A percentile compares a stretch with the other conserved stretches of the same genome.
These are phyloP conservation scores for Melipona bicolor DNA, from an alignment of 2,888 invertebrate species.

Conservation along the genomic window DNA sequence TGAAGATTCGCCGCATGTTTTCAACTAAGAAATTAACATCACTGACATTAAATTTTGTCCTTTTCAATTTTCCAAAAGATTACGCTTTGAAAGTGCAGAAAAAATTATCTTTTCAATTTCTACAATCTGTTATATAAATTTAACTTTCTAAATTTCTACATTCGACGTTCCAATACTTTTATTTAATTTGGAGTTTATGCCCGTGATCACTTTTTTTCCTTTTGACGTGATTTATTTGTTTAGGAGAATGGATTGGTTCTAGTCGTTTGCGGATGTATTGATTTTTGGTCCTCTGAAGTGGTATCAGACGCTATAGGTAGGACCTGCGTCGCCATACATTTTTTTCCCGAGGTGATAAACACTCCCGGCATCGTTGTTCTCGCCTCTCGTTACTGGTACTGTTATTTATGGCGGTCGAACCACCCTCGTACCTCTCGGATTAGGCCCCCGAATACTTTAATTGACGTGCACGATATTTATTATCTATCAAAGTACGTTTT, in stretches of 20 bases:
- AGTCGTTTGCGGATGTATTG: not conserved
- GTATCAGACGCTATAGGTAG: not conserved
- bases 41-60: too few relatives aligned
- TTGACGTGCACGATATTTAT: not conserved
- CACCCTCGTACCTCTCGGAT: conserved; percentile 17
- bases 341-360: conserved; percentile 23
- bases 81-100: too few relatives aligned
- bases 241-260: not conserved
- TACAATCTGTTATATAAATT: too few relatives aligned
- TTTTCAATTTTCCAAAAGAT: too few relatives aligned
- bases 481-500: conserved; percentile 1
- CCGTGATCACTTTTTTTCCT: not conserved
- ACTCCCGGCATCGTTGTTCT: conserved; percentile 8
- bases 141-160: too few relatives aligned
- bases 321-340: not conserved
- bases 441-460: not conserved
- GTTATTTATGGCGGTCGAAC: conserved; percentile 29
- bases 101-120: too few relatives aligned
- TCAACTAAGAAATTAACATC: not conserved
- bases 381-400: conserved; percentile 12
- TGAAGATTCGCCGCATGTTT: not conserved
- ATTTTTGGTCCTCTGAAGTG: not conserved
- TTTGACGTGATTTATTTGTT: not conserved
- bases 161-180: not conserved
- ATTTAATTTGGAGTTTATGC: not conserved